Evolutionary conservation across 1,140 invertebrate species (phyloP).

Genomic region (Drosophila equinoxialis): DNA sequence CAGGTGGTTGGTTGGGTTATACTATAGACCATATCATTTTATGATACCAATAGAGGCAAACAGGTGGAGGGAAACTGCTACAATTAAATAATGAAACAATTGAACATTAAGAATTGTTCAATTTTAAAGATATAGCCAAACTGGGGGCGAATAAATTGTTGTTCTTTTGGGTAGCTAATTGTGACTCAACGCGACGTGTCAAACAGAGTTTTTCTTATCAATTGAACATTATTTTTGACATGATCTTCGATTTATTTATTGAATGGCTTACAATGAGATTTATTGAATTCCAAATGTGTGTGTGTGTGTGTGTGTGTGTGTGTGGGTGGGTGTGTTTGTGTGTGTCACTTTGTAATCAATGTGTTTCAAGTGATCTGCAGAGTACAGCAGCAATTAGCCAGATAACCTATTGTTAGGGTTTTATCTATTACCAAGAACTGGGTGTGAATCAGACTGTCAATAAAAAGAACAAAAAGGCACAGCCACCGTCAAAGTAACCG

Average conservation of each 20-base stretch:
- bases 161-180: background rate
- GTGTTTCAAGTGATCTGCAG: too few relatives aligned
- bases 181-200: background rate
- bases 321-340: too few relatives aligned
- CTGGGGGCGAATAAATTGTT: background rate
- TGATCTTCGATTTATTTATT: conserved; percentile 11
- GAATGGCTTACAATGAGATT: background rate
- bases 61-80: background rate
- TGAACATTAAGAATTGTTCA: background rate
- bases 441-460: conserved; percentile 4
- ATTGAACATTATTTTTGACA: background rate
- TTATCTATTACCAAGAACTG: conserved; percentile 19
- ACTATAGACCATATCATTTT: background rate
- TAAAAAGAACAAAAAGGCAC: background rate
- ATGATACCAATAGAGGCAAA: background rate
- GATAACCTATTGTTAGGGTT: background rate
- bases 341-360: too few relatives aligned
- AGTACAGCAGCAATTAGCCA: conserved; percentile 2
- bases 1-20: too few relatives aligned
- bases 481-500: background rate
- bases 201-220: background rate
- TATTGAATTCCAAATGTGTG: background rate
- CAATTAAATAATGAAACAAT: conserved; percentile 7
- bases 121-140: conserved; percentile 1
- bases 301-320: too few relatives aligned